A percentile compares a stretch with the other conserved stretches of the same genome.
Evolutionary conservation across 1,140 invertebrate genomes (phyloP).

Genomic region (Hylyphantes graminicola): DNA sequence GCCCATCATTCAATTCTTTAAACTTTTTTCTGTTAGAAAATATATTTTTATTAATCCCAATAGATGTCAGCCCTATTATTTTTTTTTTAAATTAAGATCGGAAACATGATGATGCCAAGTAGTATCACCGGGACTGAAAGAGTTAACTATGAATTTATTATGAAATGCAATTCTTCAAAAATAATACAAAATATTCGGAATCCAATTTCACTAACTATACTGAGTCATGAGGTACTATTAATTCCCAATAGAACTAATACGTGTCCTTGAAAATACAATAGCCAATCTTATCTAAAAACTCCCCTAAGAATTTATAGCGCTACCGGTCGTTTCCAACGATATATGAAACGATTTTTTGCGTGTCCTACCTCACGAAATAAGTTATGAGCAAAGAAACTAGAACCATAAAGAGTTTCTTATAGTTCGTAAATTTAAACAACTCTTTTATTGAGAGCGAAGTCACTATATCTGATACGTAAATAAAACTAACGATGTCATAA

Average conservation of each 20-base stretch:
- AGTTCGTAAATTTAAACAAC: neutral
- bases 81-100: no score
- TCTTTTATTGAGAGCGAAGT: constrained; percentile 8
- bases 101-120: no score
- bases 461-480: constrained; percentile 16
- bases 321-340: neutral
- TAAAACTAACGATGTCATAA: constrained; percentile 12
- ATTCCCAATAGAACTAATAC: neutral
- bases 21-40: no score
- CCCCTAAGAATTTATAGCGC: constrained; percentile 5
- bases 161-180: neutral
- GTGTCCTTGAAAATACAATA: constrained; percentile 31
- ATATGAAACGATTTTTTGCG: constrained; percentile 36
- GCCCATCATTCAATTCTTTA: no score
- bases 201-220: neutral
- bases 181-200: neutral
- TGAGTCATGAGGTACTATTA: neutral
- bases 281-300: neutral
- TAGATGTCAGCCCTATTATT: no score
- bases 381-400: neutral
- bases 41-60: no score
- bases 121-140: no score
- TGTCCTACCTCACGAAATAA: constrained; percentile 8
- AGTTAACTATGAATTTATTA: neutral
- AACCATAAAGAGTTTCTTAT: neutral